phyloP scores from a whole-genome alignment of 2,113 vertebrate species.

The Sapajus apella region DNA sequence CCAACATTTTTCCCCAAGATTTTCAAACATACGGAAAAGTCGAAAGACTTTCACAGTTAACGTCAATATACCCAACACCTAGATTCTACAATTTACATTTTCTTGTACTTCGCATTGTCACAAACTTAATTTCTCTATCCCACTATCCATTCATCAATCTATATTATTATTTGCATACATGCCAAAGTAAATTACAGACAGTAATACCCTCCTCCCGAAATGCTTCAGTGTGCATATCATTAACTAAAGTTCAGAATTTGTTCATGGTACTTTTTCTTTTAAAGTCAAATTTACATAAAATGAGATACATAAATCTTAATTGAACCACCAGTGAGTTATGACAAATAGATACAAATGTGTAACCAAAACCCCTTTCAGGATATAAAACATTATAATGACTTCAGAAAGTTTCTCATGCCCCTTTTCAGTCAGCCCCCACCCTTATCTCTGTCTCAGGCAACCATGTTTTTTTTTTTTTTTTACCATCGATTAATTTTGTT shows the following conservation, averaged over 20 bases:
- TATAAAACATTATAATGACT: neutral
- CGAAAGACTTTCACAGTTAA: neutral
- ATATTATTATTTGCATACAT: neutral
- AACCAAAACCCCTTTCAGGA: neutral
- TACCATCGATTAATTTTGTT: neutral
- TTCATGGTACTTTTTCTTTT: neutral
- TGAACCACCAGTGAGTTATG: neutral
- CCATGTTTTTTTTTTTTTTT: neutral
- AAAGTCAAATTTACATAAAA: slow-evolving; percentile 16
- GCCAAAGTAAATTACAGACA: neutral
- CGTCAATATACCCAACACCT: neutral
- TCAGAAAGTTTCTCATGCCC: neutral
- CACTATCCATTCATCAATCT: neutral
- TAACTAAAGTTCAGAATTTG: neutral
- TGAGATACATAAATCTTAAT: neutral
- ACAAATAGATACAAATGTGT: neutral
- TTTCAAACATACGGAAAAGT: neutral
- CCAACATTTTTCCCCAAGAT: neutral
- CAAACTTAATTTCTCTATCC: neutral
- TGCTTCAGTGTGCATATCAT: neutral
- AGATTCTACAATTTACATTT: neutral
- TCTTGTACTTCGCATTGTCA: slow-evolving; percentile 9
- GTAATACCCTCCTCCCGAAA: neutral
- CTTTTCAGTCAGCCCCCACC: neutral
- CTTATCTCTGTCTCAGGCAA: neutral